These are phyloP conservation scores for Brachypodius melanocephalos DNA, from an alignment of 2,113 vertebrate genomes.

Conservation along the genomic window DNA sequence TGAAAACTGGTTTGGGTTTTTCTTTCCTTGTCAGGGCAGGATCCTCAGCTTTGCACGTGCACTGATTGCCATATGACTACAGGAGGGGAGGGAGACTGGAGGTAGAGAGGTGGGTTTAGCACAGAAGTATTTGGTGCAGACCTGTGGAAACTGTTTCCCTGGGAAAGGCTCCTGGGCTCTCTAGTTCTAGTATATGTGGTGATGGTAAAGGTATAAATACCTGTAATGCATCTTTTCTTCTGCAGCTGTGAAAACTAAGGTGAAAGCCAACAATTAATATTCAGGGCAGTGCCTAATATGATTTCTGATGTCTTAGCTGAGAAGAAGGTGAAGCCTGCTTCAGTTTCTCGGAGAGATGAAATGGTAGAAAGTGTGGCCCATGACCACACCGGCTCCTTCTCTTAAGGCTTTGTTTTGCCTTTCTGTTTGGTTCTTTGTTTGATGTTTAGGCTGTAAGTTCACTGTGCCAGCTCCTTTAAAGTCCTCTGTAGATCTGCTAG, in stretches of 20 bases:
- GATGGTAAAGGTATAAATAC: neutral
- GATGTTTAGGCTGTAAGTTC: neutral
- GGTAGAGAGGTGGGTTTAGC: neutral
- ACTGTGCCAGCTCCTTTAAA: neutral
- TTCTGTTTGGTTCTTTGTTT: neutral
- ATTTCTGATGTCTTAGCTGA: neutral
- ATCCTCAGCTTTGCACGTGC: neutral
- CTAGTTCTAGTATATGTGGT: neutral
- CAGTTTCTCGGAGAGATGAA: accelerated
- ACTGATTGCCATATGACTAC: accelerated
- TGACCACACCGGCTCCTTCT: neutral
- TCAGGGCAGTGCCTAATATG: neutral
- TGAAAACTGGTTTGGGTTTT: neutral
- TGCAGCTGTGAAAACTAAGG: neutral
- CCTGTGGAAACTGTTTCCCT: neutral
- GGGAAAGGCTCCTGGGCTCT: neutral
- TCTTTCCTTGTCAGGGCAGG: neutral
- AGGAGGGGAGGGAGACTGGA: neutral
- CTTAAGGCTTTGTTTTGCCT: neutral
- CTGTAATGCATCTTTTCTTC: neutral
- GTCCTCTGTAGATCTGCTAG: neutral
- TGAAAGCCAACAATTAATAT: neutral
- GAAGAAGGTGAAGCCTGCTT: neutral
- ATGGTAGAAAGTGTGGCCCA: neutral
- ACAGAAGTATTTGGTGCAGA: neutral